Evolutionary conservation across 1,140 invertebrate genomes (phyloP).

Genomic region (Drosophila sulfurigaster): DNA sequence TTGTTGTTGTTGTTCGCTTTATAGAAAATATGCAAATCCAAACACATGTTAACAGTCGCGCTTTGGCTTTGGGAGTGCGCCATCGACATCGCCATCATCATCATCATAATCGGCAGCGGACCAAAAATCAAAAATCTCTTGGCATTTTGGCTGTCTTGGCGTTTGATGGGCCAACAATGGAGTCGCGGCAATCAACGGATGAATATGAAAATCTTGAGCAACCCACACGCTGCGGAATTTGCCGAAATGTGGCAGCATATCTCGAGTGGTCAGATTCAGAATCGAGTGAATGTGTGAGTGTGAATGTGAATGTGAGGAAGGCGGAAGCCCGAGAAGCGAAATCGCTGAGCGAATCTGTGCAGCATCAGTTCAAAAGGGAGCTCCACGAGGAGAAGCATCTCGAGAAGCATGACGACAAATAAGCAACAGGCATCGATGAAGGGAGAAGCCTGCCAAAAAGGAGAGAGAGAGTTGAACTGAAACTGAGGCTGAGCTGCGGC

Average conservation of each 20-base stretch:
- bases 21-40: constrained; percentile 77
- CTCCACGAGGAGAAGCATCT: constrained; percentile 36
- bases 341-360: constrained; percentile 41
- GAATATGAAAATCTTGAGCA: constrained; percentile 40
- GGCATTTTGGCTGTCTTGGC: constrained; percentile 45
- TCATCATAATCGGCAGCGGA: constrained; percentile 22
- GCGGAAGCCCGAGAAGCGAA: constrained; percentile 43
- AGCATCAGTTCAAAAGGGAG: constrained; percentile 43
- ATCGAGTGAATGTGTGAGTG: constrained; percentile 26
- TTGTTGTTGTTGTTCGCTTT: constrained; percentile 24
- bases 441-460: not conserved
- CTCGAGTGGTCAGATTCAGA: constrained; percentile 39
- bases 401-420: constrained; percentile 33
- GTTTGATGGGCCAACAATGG: constrained; percentile 51
- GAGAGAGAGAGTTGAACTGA: too few relatives aligned
- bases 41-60: constrained; percentile 65
- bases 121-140: constrained; percentile 30
- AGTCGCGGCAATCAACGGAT: constrained; percentile 20
- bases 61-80: constrained; percentile 19
- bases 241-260: constrained; percentile 25
- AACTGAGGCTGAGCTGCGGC: constrained; percentile 23
- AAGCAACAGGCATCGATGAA: constrained; percentile 50
- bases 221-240: constrained; percentile 56
- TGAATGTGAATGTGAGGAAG: constrained; percentile 15
- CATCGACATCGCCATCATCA: constrained; percentile 38